A percentile compares a stretch with the other conserved stretches of the same genome.
Conservation (phyloP, 1,140 invertebrate species). For the Anastrepha obliqua region DNA sequence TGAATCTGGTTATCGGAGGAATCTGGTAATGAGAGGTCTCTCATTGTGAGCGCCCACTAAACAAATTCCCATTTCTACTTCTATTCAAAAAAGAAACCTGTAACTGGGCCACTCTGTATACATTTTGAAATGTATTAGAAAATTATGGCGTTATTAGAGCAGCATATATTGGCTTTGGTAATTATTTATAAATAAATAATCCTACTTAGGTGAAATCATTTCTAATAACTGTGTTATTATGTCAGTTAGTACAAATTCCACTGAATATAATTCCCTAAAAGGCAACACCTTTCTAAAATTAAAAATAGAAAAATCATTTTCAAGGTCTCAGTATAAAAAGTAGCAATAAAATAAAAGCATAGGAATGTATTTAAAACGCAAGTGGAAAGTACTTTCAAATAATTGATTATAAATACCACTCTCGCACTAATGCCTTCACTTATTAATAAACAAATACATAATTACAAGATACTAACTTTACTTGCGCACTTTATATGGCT, state of each 20-base stretch:
- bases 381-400: neutral
- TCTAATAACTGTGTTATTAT: constrained; percentile 25
- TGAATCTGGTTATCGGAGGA: no score
- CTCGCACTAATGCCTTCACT: no score
- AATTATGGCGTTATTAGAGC: neutral
- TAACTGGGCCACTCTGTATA: no score
- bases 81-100: no score
- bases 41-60: no score
- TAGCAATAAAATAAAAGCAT: neutral
- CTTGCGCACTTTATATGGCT: no score
- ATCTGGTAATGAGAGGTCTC: no score
- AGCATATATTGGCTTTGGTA: neutral
- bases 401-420: neutral
- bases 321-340: neutral
- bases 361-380: neutral
- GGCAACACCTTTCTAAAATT: neutral
- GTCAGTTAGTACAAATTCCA: neutral
- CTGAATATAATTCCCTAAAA: constrained; percentile 2
- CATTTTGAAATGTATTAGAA: neutral
- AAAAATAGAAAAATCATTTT: neutral
- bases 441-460: no score
- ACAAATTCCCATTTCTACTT: no score
- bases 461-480: no score
- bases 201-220: neutral
- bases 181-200: neutral